Base-by-base conservation (phyloP, 2,888 invertebrate genomes). In the Habrosyne pyritoides region DNA sequence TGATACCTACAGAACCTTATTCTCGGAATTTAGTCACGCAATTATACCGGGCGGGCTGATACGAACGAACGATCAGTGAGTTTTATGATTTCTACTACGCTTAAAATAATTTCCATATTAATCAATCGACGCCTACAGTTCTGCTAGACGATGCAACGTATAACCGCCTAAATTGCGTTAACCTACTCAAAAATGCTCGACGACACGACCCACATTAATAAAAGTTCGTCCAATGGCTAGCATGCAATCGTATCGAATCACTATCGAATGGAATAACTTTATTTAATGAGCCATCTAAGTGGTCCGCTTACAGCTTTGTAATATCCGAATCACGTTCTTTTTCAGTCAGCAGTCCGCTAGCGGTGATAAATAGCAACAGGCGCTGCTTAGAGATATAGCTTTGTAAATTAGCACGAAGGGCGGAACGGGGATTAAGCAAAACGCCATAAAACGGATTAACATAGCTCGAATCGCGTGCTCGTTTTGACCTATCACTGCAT, bases 261-360 rank as follows among this genome's bases (percentile, higher is more conserved):
- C 77, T 74, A 77, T 79, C 80, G 71, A 86, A 82, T 81, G 74
- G 81, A 80, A 84, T 86, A 84, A 84, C 88, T 87, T 84, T 76
- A 81, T 81, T 82, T 88, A 89, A 90, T 88, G 87, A 86, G 77
- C 77, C 84, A 68, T 83, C 79, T 84, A 86, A 89, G 82, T 84
- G 84, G 76, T 79, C 74, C 77, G 74, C 79, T 83, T 82, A 84
- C 79, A 79, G 80, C 79, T 75, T 81, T 86, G 82, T 87, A 83
- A 88, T 86, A 87, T 82, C 78, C 80, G 75, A 85, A 89, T 85
- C 89, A 87, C 87, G 87, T 86, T 87, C 84, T 82, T 83, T 86
- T 87, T 87, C 80, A 83, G 78, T 66, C 65, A 68, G 71, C 67
- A 71, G 71, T 64, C 72, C 73, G 71, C 75, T 75, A 73, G 77